phyloP scores from a whole-genome alignment of 1,140 invertebrate genomes.

The Drosophila watanabei region DNA sequence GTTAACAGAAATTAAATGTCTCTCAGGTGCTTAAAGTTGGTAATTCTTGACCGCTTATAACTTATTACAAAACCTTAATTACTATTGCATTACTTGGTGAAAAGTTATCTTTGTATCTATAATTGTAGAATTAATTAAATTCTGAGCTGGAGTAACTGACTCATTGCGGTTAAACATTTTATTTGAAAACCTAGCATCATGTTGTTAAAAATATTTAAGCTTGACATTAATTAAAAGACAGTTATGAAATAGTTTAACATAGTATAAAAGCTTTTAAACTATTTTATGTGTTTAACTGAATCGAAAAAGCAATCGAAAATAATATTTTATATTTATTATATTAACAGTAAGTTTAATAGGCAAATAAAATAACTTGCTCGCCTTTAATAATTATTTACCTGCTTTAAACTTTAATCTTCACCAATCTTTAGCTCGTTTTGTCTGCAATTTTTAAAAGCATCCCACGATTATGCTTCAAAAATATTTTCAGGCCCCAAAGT shows the following conservation, averaged over 20 bases:
- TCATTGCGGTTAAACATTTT: background rate
- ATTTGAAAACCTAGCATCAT: background rate
- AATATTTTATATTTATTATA: too few relatives aligned
- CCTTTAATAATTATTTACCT: background rate
- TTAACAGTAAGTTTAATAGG: too few relatives aligned
- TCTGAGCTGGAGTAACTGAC: background rate
- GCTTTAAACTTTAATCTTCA: background rate
- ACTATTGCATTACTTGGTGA: background rate
- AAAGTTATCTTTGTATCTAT: too few relatives aligned
- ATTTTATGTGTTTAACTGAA: too few relatives aligned
- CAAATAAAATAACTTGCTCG: background rate
- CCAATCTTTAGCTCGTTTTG: background rate
- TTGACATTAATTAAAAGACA: too few relatives aligned
- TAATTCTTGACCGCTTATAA: background rate
- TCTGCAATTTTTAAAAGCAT: background rate
- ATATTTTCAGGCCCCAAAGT: constrained; percentile 13
- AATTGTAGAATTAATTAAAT: background rate
- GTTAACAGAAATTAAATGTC: background rate
- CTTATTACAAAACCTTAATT: background rate
- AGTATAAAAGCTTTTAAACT: background rate
- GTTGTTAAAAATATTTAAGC: background rate
- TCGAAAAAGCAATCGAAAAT: too few relatives aligned
- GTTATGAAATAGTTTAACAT: background rate
- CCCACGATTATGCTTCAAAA: constrained; percentile 30
- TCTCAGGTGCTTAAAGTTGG: background rate